Conservation (phyloP, 2,113 vertebrate genomes). For the Mormoops blainvillei region DNA sequence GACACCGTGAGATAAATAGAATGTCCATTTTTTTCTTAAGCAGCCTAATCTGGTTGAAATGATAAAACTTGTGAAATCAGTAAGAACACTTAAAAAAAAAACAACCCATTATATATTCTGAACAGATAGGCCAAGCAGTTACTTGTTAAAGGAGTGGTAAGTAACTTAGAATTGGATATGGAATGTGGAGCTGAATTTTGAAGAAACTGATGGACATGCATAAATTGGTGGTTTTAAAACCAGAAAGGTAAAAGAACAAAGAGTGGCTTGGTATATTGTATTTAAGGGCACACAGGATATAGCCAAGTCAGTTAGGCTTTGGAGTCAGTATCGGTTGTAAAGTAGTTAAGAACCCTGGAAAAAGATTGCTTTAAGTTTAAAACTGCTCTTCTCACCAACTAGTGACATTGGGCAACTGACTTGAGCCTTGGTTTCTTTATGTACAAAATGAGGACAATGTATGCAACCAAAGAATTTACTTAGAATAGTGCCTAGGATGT, state of each 20-base stretch:
- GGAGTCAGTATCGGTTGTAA: background rate
- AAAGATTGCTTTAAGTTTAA: background rate
- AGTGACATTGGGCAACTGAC: background rate
- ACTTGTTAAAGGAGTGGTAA: conserved; percentile 8
- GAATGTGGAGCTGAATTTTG: conserved; percentile 3
- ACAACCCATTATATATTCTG: background rate
- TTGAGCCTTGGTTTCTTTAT: background rate
- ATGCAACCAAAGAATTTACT: background rate
- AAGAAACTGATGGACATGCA: background rate
- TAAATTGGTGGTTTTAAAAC: conserved; percentile 13
- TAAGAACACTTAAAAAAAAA: background rate
- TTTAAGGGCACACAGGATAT: background rate
- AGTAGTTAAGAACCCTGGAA: background rate
- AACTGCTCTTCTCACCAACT: background rate
- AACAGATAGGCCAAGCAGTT: background rate
- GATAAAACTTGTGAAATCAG: background rate
- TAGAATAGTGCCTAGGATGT: background rate
- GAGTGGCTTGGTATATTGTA: background rate
- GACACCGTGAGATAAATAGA: background rate
- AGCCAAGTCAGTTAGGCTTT: background rate
- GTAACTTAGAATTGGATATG: background rate
- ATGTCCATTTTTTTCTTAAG: conserved; percentile 12
- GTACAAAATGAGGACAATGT: background rate
- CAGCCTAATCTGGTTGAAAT: background rate
- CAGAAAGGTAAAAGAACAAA: background rate